A percentile compares a stretch with the other conserved stretches of the same genome.
These are phyloP conservation scores for Gadopsis marmoratus DNA, from an alignment of 2,797 vertebrate species.

Conservation along the genomic window DNA sequence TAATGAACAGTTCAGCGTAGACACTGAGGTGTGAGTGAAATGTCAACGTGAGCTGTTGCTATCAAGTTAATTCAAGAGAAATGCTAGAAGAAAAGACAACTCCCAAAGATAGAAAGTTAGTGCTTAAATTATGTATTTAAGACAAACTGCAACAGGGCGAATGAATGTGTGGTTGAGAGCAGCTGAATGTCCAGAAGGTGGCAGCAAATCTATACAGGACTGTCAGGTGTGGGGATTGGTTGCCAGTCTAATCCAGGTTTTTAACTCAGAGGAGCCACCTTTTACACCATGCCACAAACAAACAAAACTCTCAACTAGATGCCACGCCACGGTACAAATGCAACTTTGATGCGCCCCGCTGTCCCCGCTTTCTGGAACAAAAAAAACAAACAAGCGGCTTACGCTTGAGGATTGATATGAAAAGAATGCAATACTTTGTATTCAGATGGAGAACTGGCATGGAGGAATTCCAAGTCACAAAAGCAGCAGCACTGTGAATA, in stretches of 20 bases:
- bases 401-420: slow-evolving; percentile 40
- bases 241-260: neutral
- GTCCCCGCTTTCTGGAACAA: slow-evolving; percentile 42
- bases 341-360: slow-evolving; percentile 13
- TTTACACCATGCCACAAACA: slow-evolving; percentile 40
- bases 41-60: neutral
- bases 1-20: neutral
- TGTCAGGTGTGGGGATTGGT: fast-evolving
- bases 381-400: slow-evolving; percentile 54
- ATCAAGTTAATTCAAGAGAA: neutral
- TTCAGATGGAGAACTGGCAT: slow-evolving; percentile 25
- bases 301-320: slow-evolving; percentile 27
- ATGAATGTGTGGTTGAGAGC: neutral
- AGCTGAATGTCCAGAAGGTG: slow-evolving; percentile 61
- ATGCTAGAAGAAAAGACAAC: neutral
- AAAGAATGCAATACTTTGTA: slow-evolving; percentile 47
- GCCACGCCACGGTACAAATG: slow-evolving; percentile 17
- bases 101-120: neutral
- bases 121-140: neutral
- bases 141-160: neutral
- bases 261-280: slow-evolving; percentile 1
- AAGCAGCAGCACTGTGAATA: slow-evolving; percentile 35
- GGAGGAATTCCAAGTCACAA: slow-evolving; percentile 50
- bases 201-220: slow-evolving; percentile 56
- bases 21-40: neutral